A percentile compares a stretch with the other conserved stretches of the same genome.
Conservation (phyloP, 2,888 invertebrate species). For the Hemicrepidius hirtus region DNA sequence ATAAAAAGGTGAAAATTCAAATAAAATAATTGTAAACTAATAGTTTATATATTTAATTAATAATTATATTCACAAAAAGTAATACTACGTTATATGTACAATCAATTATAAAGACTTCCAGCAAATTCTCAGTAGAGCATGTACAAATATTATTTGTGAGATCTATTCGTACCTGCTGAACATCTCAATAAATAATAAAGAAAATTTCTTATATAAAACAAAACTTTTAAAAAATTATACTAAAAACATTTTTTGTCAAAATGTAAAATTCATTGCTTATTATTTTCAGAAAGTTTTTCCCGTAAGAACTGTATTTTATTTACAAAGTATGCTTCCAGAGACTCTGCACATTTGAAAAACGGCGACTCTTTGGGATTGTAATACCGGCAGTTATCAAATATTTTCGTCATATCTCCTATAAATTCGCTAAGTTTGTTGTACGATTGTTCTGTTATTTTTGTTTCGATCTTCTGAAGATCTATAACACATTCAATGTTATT, state of each 20-base stretch:
- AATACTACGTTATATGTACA: constrained; percentile 28
- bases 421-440: constrained; percentile 95
- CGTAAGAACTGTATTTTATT: constrained; percentile 93
- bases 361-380: constrained; percentile 97
- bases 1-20: background rate
- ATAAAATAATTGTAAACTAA: constrained; percentile 14
- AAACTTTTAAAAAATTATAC: constrained; percentile 40
- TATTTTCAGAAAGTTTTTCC: constrained; percentile 84
- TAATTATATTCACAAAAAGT: constrained; percentile 28
- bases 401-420: constrained; percentile 97
- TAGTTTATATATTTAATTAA: constrained; percentile 20
- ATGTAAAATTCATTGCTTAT: constrained; percentile 53
- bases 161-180: constrained; percentile 31
- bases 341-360: constrained; percentile 97
- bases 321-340: constrained; percentile 95
- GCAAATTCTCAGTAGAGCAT: constrained; percentile 11
- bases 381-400: constrained; percentile 99
- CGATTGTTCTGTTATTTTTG: constrained; percentile 86
- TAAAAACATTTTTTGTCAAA: constrained; percentile 37
- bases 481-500: constrained; percentile 58
- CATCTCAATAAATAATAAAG: constrained; percentile 48
- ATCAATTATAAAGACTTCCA: constrained; percentile 21
- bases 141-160: constrained; percentile 28
- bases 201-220: constrained; percentile 35
- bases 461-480: constrained; percentile 96